phyloP scores from a whole-genome alignment of 2,797 vertebrate species.

The Phyllotis vaccarum region DNA sequence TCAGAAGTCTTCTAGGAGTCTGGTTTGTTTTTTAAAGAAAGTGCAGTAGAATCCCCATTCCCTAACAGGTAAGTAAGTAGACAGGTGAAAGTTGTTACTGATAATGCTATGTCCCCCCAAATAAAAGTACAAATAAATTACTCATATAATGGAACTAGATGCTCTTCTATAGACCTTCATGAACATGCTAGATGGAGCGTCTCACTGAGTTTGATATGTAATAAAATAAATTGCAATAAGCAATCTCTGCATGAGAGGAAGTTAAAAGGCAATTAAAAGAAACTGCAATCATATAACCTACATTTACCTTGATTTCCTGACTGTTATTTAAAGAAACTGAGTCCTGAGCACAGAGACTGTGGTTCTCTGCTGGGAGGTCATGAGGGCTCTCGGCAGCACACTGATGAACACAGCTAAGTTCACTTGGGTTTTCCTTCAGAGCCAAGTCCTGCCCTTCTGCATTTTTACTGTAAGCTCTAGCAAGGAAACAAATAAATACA shows the following conservation, averaged over 20 bases:
- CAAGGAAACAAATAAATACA: constrained; percentile 60
- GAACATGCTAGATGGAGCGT: not conserved
- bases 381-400: not conserved
- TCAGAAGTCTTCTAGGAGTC: not conserved
- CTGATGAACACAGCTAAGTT: constrained; percentile 8
- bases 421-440: constrained; percentile 74
- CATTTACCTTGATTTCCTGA: constrained; percentile 83
- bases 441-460: constrained; percentile 81
- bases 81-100: not conserved
- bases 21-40: not conserved
- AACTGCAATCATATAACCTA: not conserved
- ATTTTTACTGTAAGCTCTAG: constrained; percentile 87
- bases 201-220: not conserved
- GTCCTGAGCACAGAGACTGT: constrained; percentile 63
- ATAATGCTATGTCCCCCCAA: not conserved
- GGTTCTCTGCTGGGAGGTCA: constrained; percentile 4
- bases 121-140: not conserved
- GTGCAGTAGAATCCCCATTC: not conserved
- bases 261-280: not conserved
- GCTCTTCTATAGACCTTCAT: not conserved
- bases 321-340: constrained; percentile 73
- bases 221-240: constrained; percentile 7
- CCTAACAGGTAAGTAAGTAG: not conserved
- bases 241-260: not conserved
- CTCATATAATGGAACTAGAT: not conserved